These are phyloP conservation scores for Halcyon badia DNA, from an alignment of 2,797 vertebrate species.

Conservation along the genomic window DNA sequence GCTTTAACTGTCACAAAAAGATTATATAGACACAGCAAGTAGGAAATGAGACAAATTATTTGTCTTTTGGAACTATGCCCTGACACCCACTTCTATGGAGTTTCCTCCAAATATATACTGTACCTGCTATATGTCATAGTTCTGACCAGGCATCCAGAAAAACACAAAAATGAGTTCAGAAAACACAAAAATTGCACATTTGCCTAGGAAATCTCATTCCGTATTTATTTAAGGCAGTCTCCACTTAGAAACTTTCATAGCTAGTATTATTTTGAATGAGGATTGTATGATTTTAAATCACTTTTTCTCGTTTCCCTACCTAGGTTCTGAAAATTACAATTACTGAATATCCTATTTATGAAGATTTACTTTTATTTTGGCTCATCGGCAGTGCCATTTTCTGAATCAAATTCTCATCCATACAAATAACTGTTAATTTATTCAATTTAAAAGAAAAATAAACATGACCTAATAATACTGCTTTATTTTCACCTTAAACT, in stretches of 20 bases:
- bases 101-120: background rate
- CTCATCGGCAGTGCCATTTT: constrained; percentile 10
- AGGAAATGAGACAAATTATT: background rate
- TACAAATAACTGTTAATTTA: constrained; percentile 51
- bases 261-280: constrained; percentile 33
- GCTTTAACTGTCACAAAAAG: background rate
- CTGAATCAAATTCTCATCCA: constrained; percentile 40
- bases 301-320: constrained; percentile 47
- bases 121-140: background rate
- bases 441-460: background rate
- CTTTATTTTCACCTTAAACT: background rate
- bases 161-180: background rate
- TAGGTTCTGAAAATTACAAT: background rate
- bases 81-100: background rate
- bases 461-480: background rate
- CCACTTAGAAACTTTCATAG: constrained; percentile 56
- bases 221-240: constrained; percentile 36
- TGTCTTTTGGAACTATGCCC: background rate
- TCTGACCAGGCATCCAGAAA: background rate
- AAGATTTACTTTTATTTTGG: constrained; percentile 57
- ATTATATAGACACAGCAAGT: background rate
- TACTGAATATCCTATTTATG: constrained; percentile 15
- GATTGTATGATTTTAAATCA: constrained; percentile 42
- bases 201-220: background rate
- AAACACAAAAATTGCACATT: background rate